Evolutionary conservation across 2,797 vertebrate species (phyloP), one percentile per base, ranked within the genome.

Genomic region (Halcyon smyrnensis): DNA sequence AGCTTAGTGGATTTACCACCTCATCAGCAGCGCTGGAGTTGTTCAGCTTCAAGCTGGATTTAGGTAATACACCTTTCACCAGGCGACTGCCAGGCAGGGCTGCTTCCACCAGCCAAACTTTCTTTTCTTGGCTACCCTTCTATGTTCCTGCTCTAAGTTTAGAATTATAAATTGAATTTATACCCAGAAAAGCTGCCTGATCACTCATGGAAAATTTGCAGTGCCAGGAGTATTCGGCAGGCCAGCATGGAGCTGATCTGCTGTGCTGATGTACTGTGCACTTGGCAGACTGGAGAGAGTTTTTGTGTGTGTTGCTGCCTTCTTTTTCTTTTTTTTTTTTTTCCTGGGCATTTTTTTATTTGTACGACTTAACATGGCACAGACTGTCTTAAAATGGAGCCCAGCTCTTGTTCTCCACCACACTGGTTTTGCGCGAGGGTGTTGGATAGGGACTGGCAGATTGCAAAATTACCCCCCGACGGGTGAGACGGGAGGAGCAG

Each of bases 91-190:
- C 0, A 8, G 62, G 91, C 90, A 91, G 63, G 74, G 53, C 51
- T 68, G 34, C 51, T 87, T 59, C 81, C 15, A 21, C 62, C 59
- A 92, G 83, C 32, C 86, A 82, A 53, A 75, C 63, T 77, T 94
- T 71, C 32, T 87, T 80, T 85, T 88, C 36, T 92, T 94, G 93
- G 87, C 84, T 87, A 34, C 68, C 9, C 23, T 59, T 6, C 54
- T 39, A 15, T 25, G 36, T 46, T 93, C 59, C 37, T 63, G 43
- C 9, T 81, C 79, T 97, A 93, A 93, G 88, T 97, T 97, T 94
- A 96, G 92, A 63, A 62, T 57, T 74, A 68, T 43, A 84, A 64
- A 81, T n/a, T 78, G 83, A 67, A 43, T 90, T 81, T 91, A 14
- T 71, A 45, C 71, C 51, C 43, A 56, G 71, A 77, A 93, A 94